Conservation (phyloP, 2,888 invertebrate species). For the Disparrhopalites patrizii region DNA sequence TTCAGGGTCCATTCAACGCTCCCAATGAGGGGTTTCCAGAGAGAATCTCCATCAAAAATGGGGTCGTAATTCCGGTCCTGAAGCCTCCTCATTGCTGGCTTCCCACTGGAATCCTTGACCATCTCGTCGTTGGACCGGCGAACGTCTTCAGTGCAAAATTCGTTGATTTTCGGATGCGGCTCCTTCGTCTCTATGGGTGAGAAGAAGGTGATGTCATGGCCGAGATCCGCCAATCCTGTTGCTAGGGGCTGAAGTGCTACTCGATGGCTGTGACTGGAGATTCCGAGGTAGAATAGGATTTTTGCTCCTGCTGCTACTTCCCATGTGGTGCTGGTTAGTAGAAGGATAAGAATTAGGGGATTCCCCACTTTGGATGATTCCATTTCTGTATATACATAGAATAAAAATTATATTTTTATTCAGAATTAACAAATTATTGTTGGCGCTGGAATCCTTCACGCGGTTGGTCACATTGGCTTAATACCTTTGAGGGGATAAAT, state of each 20-base stretch:
- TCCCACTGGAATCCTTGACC: neutral
- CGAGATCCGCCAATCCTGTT: neutral
- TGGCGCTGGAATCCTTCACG: no score
- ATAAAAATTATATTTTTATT: no score
- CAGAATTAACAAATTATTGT: no score
- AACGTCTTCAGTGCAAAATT: neutral
- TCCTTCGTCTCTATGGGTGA: neutral
- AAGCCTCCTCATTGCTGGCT: neutral
- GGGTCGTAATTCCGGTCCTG: neutral
- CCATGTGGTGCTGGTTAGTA: no score
- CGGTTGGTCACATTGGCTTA: no score
- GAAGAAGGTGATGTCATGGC: neutral
- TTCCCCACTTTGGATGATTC: neutral
- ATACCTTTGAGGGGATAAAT: no score
- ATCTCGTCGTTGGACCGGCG: neutral
- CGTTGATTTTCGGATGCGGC: neutral
- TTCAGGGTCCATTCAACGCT: neutral
- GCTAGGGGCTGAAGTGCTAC: neutral
- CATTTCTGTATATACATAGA: no score
- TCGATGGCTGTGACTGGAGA: neutral
- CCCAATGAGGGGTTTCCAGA: neutral
- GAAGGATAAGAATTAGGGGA: no score
- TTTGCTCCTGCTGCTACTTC: neutral
- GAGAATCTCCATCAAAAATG: neutral
- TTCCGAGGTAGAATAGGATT: neutral